phyloP scores from a whole-genome alignment of 2,113 vertebrate genomes.

The Nesoenas mayeri region DNA sequence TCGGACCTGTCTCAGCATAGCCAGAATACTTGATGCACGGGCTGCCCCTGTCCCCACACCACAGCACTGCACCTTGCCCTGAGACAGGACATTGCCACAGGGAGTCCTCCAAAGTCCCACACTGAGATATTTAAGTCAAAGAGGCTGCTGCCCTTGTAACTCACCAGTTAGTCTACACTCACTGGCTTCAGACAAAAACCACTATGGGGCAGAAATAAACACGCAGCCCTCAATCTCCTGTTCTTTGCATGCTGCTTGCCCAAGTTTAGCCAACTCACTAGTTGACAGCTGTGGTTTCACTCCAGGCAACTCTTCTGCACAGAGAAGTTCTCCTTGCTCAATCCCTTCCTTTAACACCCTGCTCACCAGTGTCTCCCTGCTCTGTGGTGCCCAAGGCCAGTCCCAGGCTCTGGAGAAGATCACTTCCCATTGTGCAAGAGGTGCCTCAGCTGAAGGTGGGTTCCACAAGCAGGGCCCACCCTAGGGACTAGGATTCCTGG shows the following conservation, averaged over 20 bases:
- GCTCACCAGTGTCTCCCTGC: not conserved
- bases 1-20: not conserved
- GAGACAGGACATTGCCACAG: not conserved
- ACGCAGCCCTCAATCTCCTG: not conserved
- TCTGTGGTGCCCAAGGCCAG: not conserved
- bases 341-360: not conserved
- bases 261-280: not conserved
- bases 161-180: not conserved
- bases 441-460: not conserved
- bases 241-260: not conserved
- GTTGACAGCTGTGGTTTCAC: not conserved
- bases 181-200: not conserved
- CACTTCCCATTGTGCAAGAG: not conserved
- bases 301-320: not conserved
- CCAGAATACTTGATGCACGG: not conserved
- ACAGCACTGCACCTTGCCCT: fast-evolving
- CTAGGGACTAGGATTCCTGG: not conserved
- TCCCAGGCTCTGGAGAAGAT: not conserved
- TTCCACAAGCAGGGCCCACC: not conserved
- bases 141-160: not conserved
- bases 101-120: not conserved
- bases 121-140: not conserved
- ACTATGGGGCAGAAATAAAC: not conserved
- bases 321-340: not conserved
- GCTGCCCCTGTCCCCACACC: not conserved